Base-by-base conservation (phyloP, 2,888 invertebrate species). In the Clusia tigrina region DNA sequence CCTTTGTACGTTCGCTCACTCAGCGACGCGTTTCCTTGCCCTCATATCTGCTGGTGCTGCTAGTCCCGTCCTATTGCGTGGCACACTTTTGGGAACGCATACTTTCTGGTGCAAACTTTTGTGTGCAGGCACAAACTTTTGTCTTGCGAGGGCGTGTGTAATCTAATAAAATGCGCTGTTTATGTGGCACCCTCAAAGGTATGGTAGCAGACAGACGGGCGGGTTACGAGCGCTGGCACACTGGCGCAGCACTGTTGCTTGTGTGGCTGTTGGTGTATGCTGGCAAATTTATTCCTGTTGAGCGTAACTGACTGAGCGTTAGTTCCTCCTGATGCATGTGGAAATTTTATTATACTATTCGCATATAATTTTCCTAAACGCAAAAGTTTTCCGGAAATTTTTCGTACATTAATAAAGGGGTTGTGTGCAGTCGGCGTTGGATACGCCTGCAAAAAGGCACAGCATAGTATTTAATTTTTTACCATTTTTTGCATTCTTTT, bases 151-250 rank as follows among this genome's bases (percentile, higher is more conserved):
- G 12, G 56, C 69, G 69, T 42, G 72, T 77, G 72, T 76, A 77
- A 77, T 76, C 73, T 76, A 77, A 76, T 76, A 76, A 76, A 76
- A 77, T 72, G 69, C 70, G 71, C 74, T 76, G 74, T 72, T 77
- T 76, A 76, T 77, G 75, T 75, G 75, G 69, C 68, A 69, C 69
- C 51, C 24, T 12, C 12, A 53, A 10, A 20, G 2, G 32, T n/a
- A n/a, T 38, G 53, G 3, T 17, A 6, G 60, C 52, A 25, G 23
- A 42, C 2, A 17, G 12, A 48, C 9, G 48, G 23, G 24, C 23
- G 38, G 23, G 24, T 25, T 38, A 12, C 25, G 25, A 22, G 51
- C 46, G 32, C 58, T 52, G n/a, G n/a, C n/a, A n/a, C n/a, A n/a
- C n/a, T n/a, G n/a, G n/a, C n/a, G n/a, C n/a, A n/a, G n/a, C n/a